Conservation (phyloP, 2,113 vertebrate species). For the Chloropsis hardwickii region DNA sequence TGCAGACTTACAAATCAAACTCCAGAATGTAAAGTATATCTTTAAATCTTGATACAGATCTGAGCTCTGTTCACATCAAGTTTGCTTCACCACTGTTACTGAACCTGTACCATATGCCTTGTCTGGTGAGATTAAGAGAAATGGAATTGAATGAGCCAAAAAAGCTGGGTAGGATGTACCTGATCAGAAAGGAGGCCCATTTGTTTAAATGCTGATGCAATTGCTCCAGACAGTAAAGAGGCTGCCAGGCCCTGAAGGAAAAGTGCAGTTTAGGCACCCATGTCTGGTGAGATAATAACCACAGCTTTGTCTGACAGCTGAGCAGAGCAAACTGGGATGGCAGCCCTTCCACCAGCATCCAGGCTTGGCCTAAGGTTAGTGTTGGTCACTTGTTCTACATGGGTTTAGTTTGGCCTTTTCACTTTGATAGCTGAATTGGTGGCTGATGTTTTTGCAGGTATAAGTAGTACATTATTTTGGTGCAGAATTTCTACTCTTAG, state of each 20-base stretch:
- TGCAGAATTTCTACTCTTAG: not conserved
- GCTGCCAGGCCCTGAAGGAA: not conserved
- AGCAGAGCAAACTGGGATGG: not conserved
- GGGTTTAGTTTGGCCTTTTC: not conserved
- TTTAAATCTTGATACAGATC: not conserved
- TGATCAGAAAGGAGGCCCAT: not conserved
- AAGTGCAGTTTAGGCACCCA: not conserved
- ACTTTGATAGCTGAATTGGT: not conserved
- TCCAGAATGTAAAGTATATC: not conserved
- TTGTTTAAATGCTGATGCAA: not conserved
- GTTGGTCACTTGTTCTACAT: not conserved
- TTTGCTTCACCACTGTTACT: not conserved
- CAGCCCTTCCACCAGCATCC: not conserved
- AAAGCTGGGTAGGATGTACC: not conserved
- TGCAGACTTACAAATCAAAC: not conserved
- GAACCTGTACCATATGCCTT: not conserved
- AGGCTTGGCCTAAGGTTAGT: not conserved
- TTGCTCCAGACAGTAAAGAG: not conserved
- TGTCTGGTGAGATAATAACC: not conserved
- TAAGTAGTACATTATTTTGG: not conserved
- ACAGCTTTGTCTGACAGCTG: not conserved
- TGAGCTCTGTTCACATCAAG: not conserved
- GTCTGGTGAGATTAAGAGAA: not conserved
- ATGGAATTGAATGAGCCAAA: not conserved
- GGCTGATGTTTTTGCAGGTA: not conserved